Conservation (phyloP, 2,797 vertebrate species). For the Typhlichthys subterraneus region DNA sequence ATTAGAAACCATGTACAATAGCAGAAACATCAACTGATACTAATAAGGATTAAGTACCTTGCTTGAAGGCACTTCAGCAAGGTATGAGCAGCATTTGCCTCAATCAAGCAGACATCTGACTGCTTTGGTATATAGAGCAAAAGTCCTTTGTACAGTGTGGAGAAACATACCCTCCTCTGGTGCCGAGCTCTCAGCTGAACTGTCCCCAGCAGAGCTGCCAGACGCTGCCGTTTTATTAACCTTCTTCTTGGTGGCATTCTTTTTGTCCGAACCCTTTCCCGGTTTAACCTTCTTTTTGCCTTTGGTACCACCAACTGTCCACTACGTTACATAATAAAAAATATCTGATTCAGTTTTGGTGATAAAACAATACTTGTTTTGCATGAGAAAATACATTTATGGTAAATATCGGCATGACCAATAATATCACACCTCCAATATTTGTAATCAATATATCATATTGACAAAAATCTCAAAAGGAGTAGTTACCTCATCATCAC, state of each 20-base stretch:
- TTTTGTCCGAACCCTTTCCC: conserved; percentile 90
- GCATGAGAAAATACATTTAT: background rate
- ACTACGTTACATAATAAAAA: conserved; percentile 69
- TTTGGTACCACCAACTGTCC: conserved; percentile 97
- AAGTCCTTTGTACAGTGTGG: background rate
- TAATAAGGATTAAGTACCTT: background rate
- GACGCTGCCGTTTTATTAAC: conserved; percentile 90
- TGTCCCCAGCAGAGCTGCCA: conserved; percentile 94
- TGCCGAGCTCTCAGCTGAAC: conserved; percentile 94
- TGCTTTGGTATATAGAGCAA: background rate
- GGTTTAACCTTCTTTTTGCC: conserved; percentile 94
- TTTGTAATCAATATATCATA: background rate
- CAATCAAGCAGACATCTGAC: no score
- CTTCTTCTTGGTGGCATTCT: conserved; percentile 88
- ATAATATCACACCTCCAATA: background rate
- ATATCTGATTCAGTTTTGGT: background rate
- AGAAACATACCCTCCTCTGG: conserved; percentile 90
- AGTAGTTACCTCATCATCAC: conserved; percentile 89
- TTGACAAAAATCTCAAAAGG: background rate
- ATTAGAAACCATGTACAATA: no score
- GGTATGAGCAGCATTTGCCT: background rate
- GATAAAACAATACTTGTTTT: background rate
- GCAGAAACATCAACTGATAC: background rate
- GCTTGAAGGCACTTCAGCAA: background rate
- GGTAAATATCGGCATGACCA: background rate